These are phyloP conservation scores for Lithophane leautieri DNA, from an alignment of 2,888 invertebrate genomes.

Conservation along the genomic window DNA sequence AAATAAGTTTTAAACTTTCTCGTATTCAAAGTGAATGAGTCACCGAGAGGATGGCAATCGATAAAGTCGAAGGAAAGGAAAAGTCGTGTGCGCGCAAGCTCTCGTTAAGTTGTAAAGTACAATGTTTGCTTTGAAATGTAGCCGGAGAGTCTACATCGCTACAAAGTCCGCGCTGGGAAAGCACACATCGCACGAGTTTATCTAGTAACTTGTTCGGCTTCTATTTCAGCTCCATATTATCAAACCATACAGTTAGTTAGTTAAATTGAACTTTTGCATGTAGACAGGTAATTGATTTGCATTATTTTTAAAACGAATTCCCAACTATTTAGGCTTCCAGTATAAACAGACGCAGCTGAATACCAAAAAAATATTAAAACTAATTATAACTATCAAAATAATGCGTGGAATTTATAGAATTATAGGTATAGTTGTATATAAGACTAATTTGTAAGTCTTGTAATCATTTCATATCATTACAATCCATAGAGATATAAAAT, in stretches of 20 bases:
- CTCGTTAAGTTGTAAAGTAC: conserved; percentile 47
- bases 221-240: conserved; percentile 4
- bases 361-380: too few species aligned
- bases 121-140: conserved; percentile 44
- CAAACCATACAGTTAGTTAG: not conserved
- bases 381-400: not conserved
- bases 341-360: too few species aligned
- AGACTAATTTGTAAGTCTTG: not conserved
- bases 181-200: conserved; percentile 13
- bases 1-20: conserved; percentile 33
- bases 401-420: not conserved
- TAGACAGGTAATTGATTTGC: not conserved
- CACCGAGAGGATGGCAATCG: conserved; percentile 44
- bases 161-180: conserved; percentile 13
- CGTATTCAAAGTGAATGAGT: conserved; percentile 35
- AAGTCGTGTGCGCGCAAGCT: conserved; percentile 57
- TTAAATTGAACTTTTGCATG: not conserved
- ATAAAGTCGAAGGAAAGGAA: conserved; percentile 51
- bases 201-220: conserved; percentile 21
- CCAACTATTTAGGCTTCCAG: too few species aligned
- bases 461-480: not conserved
- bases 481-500: too few species aligned
- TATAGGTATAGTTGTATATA: conserved; percentile 1
- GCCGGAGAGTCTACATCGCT: conserved; percentile 19
- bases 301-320: conserved; percentile 3